Percentiles rank a stretch among this genome's conserved stretches.
These are phyloP conservation scores for Eubasilissa splendida DNA, from an alignment of 2,888 invertebrate genomes.

Conservation along the genomic window DNA sequence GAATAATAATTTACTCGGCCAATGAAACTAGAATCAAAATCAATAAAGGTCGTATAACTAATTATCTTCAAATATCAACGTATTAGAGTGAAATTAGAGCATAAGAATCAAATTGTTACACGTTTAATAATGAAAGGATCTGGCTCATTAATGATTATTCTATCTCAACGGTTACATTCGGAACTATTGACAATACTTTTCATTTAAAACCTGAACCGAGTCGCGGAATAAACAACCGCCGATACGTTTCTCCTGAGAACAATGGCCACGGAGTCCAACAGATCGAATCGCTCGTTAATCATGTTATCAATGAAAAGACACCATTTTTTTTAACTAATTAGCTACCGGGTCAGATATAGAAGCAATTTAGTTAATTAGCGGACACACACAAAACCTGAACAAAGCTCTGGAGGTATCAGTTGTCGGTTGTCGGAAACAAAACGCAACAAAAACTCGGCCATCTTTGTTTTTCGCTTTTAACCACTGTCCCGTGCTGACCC, in stretches of 20 bases:
- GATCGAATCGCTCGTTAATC: conserved; percentile 35
- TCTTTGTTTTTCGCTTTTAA: conserved; percentile 26
- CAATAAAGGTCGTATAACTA: no score
- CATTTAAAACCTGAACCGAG: no score
- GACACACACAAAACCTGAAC: conserved; percentile 7
- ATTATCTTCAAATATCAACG: no score
- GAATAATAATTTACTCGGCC: no score
- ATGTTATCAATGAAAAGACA: conserved; percentile 29
- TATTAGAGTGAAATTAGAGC: no score
- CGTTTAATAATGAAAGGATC: no score
- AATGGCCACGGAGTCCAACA: conserved; percentile 1
- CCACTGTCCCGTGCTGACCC: conserved; percentile 8
- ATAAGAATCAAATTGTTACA: no score
- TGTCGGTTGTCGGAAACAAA: conserved; percentile 26
- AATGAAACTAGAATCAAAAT: no score
- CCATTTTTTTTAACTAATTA: conserved; percentile 24
- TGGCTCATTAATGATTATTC: no score
- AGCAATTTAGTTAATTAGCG: conserved; percentile 44
- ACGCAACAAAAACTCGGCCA: conserved; percentile 35
- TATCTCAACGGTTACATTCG: no score
- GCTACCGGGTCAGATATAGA: conserved; percentile 22
- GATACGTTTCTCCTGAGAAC: neutral
- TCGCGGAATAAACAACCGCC: no score
- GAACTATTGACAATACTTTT: no score
- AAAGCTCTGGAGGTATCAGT: conserved; percentile 28